Base-by-base conservation (phyloP, 1,140 invertebrate species). In the Drosophila pandora region DNA sequence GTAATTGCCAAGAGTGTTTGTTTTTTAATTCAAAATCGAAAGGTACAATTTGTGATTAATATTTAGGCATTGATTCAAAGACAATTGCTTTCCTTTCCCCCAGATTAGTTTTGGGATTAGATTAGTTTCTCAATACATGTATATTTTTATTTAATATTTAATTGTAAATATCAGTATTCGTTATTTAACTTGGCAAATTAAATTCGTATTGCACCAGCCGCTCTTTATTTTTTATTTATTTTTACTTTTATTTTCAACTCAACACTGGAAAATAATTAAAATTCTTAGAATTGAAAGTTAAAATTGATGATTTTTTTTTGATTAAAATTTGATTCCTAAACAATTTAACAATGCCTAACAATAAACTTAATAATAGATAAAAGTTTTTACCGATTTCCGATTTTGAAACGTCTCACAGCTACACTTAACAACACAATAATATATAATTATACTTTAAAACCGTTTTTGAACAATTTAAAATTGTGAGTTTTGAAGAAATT, bases 1-100 rank as follows among this genome's bases (percentile, higher is more conserved):
- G 25, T 41, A 49, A 57, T 45, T 67, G 47, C 47, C 47, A 49
- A 56, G 41, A 68, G 52, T 56, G 48, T 69, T 49, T 30, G 45
- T 67, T 39, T 56, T 65, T 39, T 56, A 71, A 71, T 71, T 71
- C 67, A 71, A 71, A 71, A 71, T 70, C 55, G 68, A 71, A 60
- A 71, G 67, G 65, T 71, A 75, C 72, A 75, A 76, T 75, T 75
- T 50, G 62, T 58, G 58, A 34, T 52, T 72, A 74, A 69, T 74
- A 74, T 74, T 52, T 45, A 49, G 48, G 37, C 48, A 54, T 53
- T 43, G 64, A 54, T 70, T 64, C 12, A 41, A 62, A 56, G 53
- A 49, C 53, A 59, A 28, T 64, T 47, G 43, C 7, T 34, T 43
- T 43, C 13, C n/a, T 43, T 43, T 43, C 13, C 41, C 41, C 13